Percentiles rank a stretch among this genome's conserved stretches.
Evolutionary conservation across 2,888 invertebrate species (phyloP).

Genomic region (Tipula unca): DNA sequence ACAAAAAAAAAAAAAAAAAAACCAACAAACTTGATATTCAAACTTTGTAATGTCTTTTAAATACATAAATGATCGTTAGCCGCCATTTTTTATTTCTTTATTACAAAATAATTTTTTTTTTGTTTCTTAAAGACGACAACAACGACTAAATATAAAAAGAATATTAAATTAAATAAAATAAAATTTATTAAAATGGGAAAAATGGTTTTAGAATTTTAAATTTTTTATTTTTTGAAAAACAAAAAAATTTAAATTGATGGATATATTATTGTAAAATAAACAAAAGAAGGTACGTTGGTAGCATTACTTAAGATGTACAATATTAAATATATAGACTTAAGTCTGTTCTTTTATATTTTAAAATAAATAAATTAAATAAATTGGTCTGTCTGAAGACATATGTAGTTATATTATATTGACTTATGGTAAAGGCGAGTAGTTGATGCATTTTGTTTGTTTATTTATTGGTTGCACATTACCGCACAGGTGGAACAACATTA

Average conservation of each 20-base stretch:
- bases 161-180: not conserved
- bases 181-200: not conserved
- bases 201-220: not conserved
- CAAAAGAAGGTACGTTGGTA: not conserved
- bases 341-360: not conserved
- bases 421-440: not conserved
- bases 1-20: not conserved
- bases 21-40: not conserved
- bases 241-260: not conserved
- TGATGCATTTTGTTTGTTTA: not conserved
- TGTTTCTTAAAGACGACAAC: not conserved
- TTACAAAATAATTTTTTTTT: not conserved
- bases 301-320: constrained; percentile 8
- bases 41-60: not conserved
- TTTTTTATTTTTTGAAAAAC: not conserved
- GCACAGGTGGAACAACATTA: not conserved
- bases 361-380: not conserved
- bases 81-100: constrained; percentile 4
- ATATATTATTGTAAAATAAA: not conserved
- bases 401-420: not conserved
- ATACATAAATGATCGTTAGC: not conserved
- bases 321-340: not conserved
- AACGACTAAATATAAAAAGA: not conserved
- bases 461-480: not conserved
- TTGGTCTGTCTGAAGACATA: not conserved